Percentiles rank a stretch among this genome's conserved stretches.
These are phyloP conservation scores for Calyptommatus sinebrachiatus DNA, from an alignment of 2,113 vertebrate genomes.

Conservation along the genomic window DNA sequence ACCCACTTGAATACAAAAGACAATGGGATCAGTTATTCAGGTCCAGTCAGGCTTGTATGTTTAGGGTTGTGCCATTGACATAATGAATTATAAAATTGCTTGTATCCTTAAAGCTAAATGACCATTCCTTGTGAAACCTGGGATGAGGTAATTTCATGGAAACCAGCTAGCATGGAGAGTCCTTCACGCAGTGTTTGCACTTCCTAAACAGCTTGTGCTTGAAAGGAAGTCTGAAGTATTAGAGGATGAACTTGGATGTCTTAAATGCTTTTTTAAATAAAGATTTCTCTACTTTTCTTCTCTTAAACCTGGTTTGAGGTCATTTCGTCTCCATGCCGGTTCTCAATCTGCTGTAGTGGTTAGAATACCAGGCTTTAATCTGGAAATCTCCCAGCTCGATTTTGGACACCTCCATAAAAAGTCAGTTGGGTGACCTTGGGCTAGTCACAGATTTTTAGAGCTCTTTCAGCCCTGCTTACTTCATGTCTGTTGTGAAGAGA, in stretches of 20 bases:
- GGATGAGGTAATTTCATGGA: neutral
- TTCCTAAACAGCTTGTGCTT: neutral
- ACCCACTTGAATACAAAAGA: constrained; percentile 1
- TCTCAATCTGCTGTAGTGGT: too few species aligned
- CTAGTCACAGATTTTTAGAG: too few species aligned
- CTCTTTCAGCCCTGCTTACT: too few species aligned
- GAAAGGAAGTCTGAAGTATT: neutral
- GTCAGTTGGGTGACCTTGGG: too few species aligned
- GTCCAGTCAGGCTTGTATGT: neutral
- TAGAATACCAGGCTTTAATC: too few species aligned
- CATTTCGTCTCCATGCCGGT: too few species aligned
- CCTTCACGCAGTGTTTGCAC: neutral
- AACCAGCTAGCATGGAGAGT: neutral
- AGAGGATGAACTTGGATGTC: neutral
- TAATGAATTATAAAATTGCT: constrained; percentile 13
- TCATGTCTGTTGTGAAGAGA: too few species aligned
- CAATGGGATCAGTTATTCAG: constrained; percentile 9
- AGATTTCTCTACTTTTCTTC: neutral
- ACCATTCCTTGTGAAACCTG: neutral
- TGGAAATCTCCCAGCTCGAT: too few species aligned
- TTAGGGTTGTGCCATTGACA: neutral
- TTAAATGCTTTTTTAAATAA: neutral
- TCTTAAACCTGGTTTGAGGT: neutral
- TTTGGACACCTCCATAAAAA: too few species aligned
- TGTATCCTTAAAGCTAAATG: constrained; percentile 2